phyloP scores from a whole-genome alignment of 2,113 vertebrate genomes.

The Tangachromis dhanisi region DNA sequence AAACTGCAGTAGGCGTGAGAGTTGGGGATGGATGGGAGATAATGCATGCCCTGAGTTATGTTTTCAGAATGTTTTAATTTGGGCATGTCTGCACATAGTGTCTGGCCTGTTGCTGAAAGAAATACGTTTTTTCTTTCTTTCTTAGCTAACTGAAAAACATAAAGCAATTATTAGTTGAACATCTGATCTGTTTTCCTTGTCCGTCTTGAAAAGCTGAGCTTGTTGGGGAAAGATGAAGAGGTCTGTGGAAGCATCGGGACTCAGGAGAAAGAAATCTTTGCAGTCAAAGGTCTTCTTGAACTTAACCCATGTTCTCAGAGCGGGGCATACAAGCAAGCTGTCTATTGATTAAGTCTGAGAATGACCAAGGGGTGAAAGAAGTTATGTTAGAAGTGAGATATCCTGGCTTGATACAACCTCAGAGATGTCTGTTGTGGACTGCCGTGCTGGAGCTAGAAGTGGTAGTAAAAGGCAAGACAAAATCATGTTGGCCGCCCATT shows the following conservation, averaged over 20 bases:
- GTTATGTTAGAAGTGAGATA: background rate
- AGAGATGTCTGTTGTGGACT: background rate
- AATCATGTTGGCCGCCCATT: background rate
- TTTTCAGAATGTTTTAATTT: background rate
- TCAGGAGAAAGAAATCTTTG: background rate
- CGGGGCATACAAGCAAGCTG: background rate
- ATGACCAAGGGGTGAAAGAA: background rate
- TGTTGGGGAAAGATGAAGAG: background rate
- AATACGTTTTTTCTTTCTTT: background rate
- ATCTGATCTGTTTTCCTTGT: background rate
- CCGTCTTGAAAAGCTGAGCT: background rate
- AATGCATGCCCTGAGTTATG: background rate
- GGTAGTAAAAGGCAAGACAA: background rate
- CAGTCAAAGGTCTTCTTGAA: background rate
- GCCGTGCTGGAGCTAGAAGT: background rate
- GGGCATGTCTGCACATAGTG: background rate
- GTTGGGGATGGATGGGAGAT: background rate
- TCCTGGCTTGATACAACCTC: background rate
- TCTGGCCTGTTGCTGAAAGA: background rate
- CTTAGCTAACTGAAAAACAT: background rate
- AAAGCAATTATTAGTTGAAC: background rate
- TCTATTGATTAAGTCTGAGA: background rate
- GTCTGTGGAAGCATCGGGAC: background rate
- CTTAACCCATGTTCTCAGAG: background rate
- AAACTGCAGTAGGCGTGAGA: background rate